Conservation (phyloP, 1,140 invertebrate genomes). For the Tetragnatha versicolor region DNA sequence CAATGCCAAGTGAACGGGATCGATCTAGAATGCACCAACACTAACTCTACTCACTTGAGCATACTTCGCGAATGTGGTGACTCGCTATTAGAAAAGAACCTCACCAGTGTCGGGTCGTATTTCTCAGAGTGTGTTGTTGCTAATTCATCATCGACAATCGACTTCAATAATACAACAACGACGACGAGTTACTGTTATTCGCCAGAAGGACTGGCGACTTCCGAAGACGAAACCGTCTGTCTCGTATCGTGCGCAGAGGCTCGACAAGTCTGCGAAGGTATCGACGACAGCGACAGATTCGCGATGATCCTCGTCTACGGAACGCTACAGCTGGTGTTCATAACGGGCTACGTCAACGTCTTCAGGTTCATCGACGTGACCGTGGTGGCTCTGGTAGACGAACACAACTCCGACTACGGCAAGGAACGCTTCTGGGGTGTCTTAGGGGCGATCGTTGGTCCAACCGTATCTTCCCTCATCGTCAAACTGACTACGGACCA, state of each 20-base stretch:
- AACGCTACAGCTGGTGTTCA: background rate
- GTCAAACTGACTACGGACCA: background rate
- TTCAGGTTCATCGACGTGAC: constrained; percentile 34
- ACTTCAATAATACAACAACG: background rate
- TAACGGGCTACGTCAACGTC: background rate
- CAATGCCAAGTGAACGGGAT: too few relatives aligned
- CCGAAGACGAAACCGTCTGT: background rate
- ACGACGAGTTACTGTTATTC: background rate
- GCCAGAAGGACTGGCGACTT: background rate
- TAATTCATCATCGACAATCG: background rate
- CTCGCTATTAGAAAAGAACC: background rate
- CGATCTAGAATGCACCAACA: background rate
- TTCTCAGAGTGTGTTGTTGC: background rate
- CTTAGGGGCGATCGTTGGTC: background rate
- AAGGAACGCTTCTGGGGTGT: constrained; percentile 21
- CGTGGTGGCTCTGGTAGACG: constrained; percentile 9
- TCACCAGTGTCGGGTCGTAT: background rate
- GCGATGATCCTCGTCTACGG: background rate
- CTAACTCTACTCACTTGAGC: background rate
- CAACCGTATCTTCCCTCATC: constrained; percentile 7
- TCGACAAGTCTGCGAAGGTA: background rate
- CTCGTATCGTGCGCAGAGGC: background rate
- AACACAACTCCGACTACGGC: constrained; percentile 37
- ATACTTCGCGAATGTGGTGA: background rate
- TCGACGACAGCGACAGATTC: background rate